Base-by-base conservation (phyloP, 2,113 vertebrate genomes). In the Origma solitaria region DNA sequence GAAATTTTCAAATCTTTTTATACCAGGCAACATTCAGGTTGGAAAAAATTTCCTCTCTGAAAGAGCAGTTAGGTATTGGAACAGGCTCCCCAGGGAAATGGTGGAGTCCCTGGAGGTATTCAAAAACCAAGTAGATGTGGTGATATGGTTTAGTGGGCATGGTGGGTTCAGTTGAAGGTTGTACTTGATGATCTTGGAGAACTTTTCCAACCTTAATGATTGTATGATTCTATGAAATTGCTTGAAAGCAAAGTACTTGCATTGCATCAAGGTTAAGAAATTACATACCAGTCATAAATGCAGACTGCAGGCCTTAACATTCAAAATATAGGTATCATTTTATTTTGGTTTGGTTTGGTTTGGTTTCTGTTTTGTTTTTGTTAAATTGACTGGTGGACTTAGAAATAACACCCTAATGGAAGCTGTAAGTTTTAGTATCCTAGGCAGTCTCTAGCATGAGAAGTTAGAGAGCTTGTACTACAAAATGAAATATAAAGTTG, bases 21-120 rank as follows among this genome's bases (percentile, higher is more conserved):
- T 65, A 37, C 18, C 25, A 17, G 2, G 8, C 31, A 49, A 7
- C 1, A 5, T 33, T 56, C 35, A 0, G 0, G 22, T 28, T 77
- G 62, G 40, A 70, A 83, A 77, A 77, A 16, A 50, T 5, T 9
- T 44, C 35, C 23, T 50, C 8, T 13, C 15, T 62, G 42, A 49
- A 77, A 42, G 35, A 77, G 40, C 25, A 21, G 30, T 27, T 35
- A 28, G 49, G 10, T 47, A 28, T 28, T 49, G 22, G 62, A 77
- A 37, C 7, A 77, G 42, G 31, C 6, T 62, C 18, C 31, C 27
- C 31, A 62, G 71, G 19, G 42, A 70, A 83, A 35, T 37, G 47
- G 22, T 35, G 7, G 49, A 56, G 40, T 56, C 56, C 31, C 22
- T 77, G 64, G 25, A 42, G 56, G 15, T 56, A 49, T 70, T 62